Percentiles rank a stretch among this genome's conserved stretches.
Evolutionary conservation across 2,888 invertebrate genomes (phyloP).

Genomic region (Epicampocera succincta): DNA sequence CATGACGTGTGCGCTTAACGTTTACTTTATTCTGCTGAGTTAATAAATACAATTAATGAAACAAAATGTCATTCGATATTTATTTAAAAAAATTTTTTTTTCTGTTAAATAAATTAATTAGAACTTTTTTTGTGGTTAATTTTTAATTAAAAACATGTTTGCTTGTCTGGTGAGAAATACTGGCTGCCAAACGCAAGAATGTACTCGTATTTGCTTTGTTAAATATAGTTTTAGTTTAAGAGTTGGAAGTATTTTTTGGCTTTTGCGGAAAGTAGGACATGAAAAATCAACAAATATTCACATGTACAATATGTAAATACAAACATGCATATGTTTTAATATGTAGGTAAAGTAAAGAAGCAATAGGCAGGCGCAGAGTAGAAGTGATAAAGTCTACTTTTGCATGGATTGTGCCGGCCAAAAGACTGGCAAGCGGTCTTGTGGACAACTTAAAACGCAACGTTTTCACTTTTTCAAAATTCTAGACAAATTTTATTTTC

Average conservation of each 20-base stretch:
- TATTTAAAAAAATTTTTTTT: background rate
- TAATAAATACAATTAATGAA: constrained; percentile 27
- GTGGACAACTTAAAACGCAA: too few species aligned
- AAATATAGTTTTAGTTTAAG: constrained; percentile 30
- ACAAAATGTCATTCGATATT: background rate
- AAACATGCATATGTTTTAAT: background rate
- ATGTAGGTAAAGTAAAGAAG: background rate
- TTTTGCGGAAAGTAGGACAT: constrained; percentile 43
- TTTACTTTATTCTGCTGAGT: background rate
- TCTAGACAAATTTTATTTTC: too few species aligned
- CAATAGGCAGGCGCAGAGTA: too few species aligned
- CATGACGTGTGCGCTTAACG: background rate
- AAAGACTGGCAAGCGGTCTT: too few species aligned
- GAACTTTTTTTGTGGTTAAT: constrained; percentile 59
- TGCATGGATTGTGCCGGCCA: too few species aligned
- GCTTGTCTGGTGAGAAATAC: background rate
- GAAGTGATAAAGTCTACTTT: too few species aligned
- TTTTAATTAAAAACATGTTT: constrained; percentile 63
- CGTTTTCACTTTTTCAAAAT: too few species aligned
- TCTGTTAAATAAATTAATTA: constrained; percentile 63
- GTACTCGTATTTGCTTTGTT: constrained; percentile 1
- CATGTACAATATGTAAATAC: background rate
- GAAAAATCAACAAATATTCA: background rate
- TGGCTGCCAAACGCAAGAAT: background rate
- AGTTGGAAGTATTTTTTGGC: constrained; percentile 37